Percentiles rank a stretch among this genome's conserved stretches.
Conservation (phyloP, 2,113 vertebrate genomes). For the Pedionomus torquatus region DNA sequence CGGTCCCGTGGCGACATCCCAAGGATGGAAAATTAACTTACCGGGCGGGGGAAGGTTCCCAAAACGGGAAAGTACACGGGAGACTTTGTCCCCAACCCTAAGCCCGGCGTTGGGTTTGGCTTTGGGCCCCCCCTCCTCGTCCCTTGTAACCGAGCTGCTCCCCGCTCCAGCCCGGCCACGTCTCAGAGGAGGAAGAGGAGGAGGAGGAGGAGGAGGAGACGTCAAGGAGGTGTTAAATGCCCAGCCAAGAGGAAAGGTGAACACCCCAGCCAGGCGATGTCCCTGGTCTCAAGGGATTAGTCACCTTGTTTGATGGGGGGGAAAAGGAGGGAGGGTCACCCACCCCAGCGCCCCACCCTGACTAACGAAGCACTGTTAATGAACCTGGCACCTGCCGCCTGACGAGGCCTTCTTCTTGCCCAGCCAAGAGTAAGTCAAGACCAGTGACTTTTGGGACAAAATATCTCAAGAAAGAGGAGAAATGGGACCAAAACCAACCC, state of each 20-base stretch:
- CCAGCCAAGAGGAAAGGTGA: background rate
- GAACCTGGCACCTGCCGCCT: rapidly evolving
- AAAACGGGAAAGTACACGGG: no score
- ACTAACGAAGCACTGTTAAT: rapidly evolving
- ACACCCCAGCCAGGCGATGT: no score
- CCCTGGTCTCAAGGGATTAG: background rate
- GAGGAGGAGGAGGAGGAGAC: background rate
- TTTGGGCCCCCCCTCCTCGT: rapidly evolving
- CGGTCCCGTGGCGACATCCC: background rate
- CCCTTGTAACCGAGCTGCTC: rapidly evolving
- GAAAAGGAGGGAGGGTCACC: background rate
- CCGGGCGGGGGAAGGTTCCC: background rate
- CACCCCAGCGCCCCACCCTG: background rate
- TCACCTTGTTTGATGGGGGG: background rate
- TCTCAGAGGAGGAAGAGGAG: rapidly evolving
- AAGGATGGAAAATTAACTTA: background rate
- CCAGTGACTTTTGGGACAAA: rapidly evolving
- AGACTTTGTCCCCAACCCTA: background rate
- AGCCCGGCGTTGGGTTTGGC: background rate
- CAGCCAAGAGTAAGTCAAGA: rapidly evolving
- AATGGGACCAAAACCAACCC: background rate
- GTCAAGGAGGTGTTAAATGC: rapidly evolving
- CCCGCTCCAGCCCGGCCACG: rapidly evolving
- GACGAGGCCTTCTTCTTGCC: rapidly evolving
- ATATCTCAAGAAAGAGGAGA: rapidly evolving